A percentile compares a stretch with the other conserved stretches of the same genome.
Evolutionary conservation across 2,888 invertebrate genomes (phyloP).

Genomic region (Laothoe populi): DNA sequence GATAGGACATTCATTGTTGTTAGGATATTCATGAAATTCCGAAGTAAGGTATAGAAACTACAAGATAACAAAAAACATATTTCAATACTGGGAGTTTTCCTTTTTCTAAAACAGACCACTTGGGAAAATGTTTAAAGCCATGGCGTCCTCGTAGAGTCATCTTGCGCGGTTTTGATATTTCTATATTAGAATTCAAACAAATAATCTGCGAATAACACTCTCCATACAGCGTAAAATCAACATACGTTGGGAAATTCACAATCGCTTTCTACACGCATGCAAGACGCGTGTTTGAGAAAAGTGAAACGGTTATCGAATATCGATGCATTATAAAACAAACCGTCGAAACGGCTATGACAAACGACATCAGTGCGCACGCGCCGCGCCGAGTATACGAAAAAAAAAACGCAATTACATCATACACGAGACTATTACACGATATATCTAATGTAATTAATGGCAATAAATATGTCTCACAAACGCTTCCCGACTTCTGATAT

Average conservation of each 20-base stretch:
- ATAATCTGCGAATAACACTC: background rate
- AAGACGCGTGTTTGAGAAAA: slow-evolving; percentile 41
- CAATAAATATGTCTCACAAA: background rate
- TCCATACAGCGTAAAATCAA: background rate
- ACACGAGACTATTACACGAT: background rate
- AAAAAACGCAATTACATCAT: slow-evolving; percentile 41
- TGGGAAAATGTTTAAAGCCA: no score
- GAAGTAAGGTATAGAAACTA: no score
- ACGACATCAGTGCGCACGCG: slow-evolving; percentile 44
- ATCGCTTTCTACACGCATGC: slow-evolving; percentile 27
- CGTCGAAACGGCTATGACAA: slow-evolving; percentile 23
- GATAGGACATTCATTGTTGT: no score
- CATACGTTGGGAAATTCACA: background rate
- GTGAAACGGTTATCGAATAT: slow-evolving; percentile 42
- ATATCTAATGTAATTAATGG: background rate
- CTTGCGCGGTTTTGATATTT: no score
- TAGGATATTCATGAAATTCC: no score
- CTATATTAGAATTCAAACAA: background rate
- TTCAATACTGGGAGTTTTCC: no score
- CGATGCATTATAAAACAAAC: slow-evolving; percentile 21
- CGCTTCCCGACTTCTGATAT: no score
- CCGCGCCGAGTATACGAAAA: slow-evolving; percentile 27
- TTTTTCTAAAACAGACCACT: no score
- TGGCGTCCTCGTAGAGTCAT: no score
- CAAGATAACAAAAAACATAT: no score